Evolutionary conservation across 2,888 invertebrate species (phyloP), one percentile per base, ranked within the genome.

Genomic region (Caenorhabditis uteleia): DNA sequence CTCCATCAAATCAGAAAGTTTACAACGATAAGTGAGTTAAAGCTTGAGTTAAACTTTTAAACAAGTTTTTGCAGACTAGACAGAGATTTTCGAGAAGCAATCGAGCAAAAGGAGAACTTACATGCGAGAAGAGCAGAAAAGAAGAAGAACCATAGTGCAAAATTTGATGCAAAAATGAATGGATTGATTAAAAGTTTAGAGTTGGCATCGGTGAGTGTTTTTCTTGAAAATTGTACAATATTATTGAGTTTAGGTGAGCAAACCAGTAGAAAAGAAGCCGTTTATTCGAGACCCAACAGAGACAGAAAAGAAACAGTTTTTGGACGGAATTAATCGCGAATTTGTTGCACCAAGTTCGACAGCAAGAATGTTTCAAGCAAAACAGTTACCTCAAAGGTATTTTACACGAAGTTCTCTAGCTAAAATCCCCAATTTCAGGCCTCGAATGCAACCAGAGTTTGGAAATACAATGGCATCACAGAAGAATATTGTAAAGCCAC

Each of bases 291-390:
- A 45, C 10, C 34, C 55, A 7, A 61, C 50, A 1, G 43, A 40
- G 16, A n/a, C 21, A n/a, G 60, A 61, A 38, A n/a, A 50, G 26
- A 38, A 49, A n/a, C 12, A 3, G 2, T 21, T 45, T 14, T 21
- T 36, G 27, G 48, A 61, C 0, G 33, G 45, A 0, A 23, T 48
- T 14, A 42, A 61, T 7, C 31, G 26, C 5, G 60, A 61, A 16
- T 61, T 29, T 21, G 56, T 40, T 5, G 31, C 45, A 14, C 61
- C 61, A 10, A 62, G 61, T 34, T 51, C 56, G 1, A 56, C 61
- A n/a, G 61, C 61, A 10, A 33, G 10, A 26, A 58, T 58, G 58
- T 27, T 46, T 4, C 45, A 29, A 29, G 20, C 26, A n/a, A 20
- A 27, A 18, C 42, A 43, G 18, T 8, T 43, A 12, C 25, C 39